These are phyloP conservation scores for Acanthurus lineatus DNA, from an alignment of 2,797 vertebrate species.

Conservation along the genomic window DNA sequence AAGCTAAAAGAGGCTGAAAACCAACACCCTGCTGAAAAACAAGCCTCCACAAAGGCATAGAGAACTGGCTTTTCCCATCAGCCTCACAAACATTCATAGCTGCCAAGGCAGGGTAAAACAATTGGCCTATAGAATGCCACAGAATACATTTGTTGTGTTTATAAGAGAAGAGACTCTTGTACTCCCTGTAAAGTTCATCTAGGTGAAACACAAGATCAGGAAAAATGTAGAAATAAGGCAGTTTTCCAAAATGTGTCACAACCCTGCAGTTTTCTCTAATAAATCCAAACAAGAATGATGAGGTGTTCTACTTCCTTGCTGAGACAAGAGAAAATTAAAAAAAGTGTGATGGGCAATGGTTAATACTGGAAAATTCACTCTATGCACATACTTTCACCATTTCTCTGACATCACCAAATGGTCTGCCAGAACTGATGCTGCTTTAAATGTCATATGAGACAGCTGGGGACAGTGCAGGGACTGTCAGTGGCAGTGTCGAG, in stretches of 20 bases:
- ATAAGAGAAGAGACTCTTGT: background rate
- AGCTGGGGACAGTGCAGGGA: background rate
- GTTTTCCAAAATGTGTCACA: background rate
- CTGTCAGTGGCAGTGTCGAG: background rate
- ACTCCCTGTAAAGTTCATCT: background rate
- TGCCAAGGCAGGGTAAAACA: constrained; percentile 6
- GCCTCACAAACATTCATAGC: constrained; percentile 1
- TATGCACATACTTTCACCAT: constrained; percentile 15
- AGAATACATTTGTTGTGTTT: constrained; percentile 1
- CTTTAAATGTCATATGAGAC: background rate
- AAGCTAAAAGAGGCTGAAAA: constrained; percentile 68
- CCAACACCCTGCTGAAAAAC: constrained; percentile 61
- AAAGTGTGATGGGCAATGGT: background rate
- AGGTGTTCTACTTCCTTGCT: background rate
- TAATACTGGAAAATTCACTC: background rate
- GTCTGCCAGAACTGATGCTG: constrained; percentile 30
- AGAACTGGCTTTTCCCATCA: constrained; percentile 56
- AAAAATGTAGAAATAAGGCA: background rate
- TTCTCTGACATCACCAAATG: constrained; percentile 25
- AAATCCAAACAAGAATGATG: background rate
- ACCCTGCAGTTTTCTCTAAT: background rate
- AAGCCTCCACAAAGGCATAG: constrained; percentile 47
- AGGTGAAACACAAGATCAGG: background rate
- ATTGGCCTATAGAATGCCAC: constrained; percentile 11
- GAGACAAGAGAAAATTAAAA: background rate